A percentile compares a stretch with the other conserved stretches of the same genome.
Conservation (phyloP, 1,140 invertebrate genomes). For the Samia ricini region DNA sequence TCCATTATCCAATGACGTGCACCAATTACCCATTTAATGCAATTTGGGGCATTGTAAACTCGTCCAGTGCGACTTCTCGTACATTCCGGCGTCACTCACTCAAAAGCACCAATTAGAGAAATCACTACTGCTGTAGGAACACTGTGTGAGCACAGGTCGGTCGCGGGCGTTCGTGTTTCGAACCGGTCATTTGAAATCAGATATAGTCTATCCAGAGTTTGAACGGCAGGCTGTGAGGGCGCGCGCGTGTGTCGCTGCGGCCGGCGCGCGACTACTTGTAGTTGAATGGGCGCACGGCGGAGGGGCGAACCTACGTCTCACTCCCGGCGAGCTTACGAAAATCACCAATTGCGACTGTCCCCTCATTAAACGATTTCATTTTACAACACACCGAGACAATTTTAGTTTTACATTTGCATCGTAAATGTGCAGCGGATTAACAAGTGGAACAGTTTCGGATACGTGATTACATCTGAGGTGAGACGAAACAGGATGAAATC, state of each 20-base stretch:
- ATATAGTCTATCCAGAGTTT: conserved; percentile 42
- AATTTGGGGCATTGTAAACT: conserved; percentile 70
- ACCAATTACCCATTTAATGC: conserved; percentile 75
- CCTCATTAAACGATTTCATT: conserved; percentile 45
- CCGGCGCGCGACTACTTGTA: conserved; percentile 64
- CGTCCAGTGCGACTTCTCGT: conserved; percentile 55
- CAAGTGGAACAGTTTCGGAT: conserved; percentile 11
- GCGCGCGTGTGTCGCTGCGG: conserved; percentile 62
- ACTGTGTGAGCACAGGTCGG: conserved; percentile 45
- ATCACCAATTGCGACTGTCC: conserved; percentile 69
- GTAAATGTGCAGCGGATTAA: conserved; percentile 21
- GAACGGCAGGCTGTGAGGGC: conserved; percentile 41
- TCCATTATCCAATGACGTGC: conserved; percentile 76
- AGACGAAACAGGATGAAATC: conserved; percentile 38
- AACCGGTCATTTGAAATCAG: conserved; percentile 55
- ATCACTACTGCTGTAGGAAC: conserved; percentile 59
- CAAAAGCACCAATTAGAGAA: conserved; percentile 64
- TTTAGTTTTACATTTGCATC: conserved; percentile 26
- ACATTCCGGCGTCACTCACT: conserved; percentile 70
- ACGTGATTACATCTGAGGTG: conserved; percentile 14
- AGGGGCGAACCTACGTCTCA: conserved; percentile 69
- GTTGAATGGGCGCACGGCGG: conserved; percentile 63
- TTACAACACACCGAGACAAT: conserved; percentile 34
- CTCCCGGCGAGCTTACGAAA: conserved; percentile 71
- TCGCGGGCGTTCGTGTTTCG: conserved; percentile 44